phyloP scores from a whole-genome alignment of 2,113 vertebrate genomes.

The Myrmophylax atrothorax region DNA sequence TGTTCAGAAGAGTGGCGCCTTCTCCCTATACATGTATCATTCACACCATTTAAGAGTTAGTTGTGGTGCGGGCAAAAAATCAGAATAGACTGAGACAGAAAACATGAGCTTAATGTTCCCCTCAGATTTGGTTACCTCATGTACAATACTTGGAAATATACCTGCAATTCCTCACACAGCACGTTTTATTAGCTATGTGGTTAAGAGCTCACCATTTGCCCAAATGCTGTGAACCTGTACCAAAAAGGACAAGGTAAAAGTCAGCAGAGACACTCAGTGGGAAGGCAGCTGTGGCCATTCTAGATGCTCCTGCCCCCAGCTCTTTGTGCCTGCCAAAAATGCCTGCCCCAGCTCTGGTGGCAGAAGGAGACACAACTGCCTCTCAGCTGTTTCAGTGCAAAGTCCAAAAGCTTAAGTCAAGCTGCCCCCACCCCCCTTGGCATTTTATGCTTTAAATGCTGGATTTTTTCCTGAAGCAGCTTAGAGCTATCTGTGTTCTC shows the following conservation, averaged over 20 bases:
- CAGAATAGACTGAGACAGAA: not conserved
- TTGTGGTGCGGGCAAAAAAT: not conserved
- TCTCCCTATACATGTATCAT: not conserved
- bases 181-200: not conserved
- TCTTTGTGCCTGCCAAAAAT: not conserved
- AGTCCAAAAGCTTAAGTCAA: not conserved
- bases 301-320: not conserved
- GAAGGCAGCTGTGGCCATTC: not conserved
- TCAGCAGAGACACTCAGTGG: rapidly evolving
- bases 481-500: constrained; percentile 10
- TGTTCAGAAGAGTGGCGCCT: not conserved
- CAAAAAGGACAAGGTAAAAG: not conserved
- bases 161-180: not conserved
- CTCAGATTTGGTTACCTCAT: not conserved
- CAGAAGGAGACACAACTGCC: not conserved
- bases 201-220: not conserved
- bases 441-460: not conserved
- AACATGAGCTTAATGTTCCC: not conserved
- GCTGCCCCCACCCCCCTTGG: not conserved
- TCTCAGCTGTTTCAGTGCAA: not conserved
- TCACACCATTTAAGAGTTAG: not conserved
- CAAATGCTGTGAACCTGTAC: not conserved
- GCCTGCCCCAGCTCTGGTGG: not conserved
- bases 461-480: not conserved
- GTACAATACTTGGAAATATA: not conserved